Percentiles rank a stretch among this genome's conserved stretches.
Evolutionary conservation across 2,113 vertebrate species (phyloP).

Genomic region (Corapipo altera): DNA sequence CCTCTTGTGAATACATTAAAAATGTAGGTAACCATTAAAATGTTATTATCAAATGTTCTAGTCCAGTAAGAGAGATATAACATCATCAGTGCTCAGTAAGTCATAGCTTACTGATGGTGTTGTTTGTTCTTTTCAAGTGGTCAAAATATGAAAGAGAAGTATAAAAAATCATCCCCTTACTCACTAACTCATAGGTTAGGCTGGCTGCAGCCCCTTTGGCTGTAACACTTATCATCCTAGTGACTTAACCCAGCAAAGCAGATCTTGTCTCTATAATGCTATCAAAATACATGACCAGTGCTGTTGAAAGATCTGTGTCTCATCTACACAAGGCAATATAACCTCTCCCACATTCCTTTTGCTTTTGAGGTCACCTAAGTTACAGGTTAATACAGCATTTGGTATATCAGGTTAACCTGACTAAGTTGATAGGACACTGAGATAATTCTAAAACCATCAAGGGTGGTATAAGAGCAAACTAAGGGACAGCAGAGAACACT

Average conservation of each 20-base stretch:
- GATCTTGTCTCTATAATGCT: background rate
- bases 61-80: background rate
- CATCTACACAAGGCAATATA: background rate
- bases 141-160: background rate
- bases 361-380: background rate
- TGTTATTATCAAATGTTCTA: background rate
- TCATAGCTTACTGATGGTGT: background rate
- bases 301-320: background rate
- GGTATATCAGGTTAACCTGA: background rate
- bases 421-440: background rate
- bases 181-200: background rate
- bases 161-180: background rate
- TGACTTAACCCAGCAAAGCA: background rate
- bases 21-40: background rate
- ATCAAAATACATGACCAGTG: background rate
- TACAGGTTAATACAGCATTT: background rate
- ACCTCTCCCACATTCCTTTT: background rate
- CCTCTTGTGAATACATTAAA: background rate
- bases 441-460: background rate
- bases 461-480: background rate
- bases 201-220: background rate
- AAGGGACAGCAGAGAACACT: background rate
- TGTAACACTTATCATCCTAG: background rate
- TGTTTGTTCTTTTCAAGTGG: background rate
- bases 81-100: background rate